Percentiles rank a stretch among this genome's conserved stretches.
phyloP scores from a whole-genome alignment of 2,113 vertebrate genomes.

The Sturnus vulgaris region DNA sequence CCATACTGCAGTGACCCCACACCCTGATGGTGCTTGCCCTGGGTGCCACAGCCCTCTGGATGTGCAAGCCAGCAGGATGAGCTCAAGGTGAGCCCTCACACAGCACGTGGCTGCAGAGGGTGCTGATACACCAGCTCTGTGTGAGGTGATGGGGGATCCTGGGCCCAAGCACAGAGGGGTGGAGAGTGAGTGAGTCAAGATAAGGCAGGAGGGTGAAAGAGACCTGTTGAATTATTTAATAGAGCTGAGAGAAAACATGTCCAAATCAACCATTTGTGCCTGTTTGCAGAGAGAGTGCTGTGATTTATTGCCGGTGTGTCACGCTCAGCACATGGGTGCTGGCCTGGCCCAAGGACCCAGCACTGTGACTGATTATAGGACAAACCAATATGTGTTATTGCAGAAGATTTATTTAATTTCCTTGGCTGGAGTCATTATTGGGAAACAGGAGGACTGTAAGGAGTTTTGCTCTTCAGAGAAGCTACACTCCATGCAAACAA shows the following conservation, averaged over 20 bases:
- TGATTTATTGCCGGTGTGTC: not conserved
- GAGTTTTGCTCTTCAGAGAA: not conserved
- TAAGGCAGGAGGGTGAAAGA: not conserved
- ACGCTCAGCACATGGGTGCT: not conserved
- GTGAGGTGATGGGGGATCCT: not conserved
- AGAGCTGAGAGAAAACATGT: not conserved
- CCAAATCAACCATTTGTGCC: not conserved
- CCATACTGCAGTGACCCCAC: not conserved
- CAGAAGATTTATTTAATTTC: not conserved
- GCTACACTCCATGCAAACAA: not conserved
- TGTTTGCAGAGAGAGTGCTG: not conserved
- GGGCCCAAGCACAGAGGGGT: not conserved
- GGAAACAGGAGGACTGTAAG: not conserved
- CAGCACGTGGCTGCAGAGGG: not conserved
- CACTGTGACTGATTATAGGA: not conserved
- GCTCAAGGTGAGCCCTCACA: accelerated
- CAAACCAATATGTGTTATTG: not conserved
- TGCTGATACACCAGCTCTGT: not conserved
- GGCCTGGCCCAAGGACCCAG: not conserved
- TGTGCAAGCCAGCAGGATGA: accelerated
- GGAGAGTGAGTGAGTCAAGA: not conserved
- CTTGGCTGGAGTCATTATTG: not conserved
- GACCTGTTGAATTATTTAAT: not conserved
- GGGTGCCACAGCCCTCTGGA: not conserved
- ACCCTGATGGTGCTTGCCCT: accelerated